Evolutionary conservation across 2,113 vertebrate species (phyloP).

Genomic region (Mustelus asterias): DNA sequence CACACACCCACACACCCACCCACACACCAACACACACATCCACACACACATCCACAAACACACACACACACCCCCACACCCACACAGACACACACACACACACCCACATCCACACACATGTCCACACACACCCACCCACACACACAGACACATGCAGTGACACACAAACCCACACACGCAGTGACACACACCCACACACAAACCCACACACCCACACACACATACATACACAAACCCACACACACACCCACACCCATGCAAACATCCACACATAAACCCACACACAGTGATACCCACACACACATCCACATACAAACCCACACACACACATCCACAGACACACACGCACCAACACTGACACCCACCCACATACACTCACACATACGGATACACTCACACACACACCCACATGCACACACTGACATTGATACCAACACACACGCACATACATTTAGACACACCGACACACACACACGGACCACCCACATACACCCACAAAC

Average conservation of each 20-base stretch:
- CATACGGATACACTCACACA: not conserved
- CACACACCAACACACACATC: not conserved
- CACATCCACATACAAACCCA: not conserved
- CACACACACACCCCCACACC: no score
- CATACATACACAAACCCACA: not conserved
- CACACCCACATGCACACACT: not conserved
- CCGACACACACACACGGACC: no score
- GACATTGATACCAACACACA: no score
- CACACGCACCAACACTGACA: no score
- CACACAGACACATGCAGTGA: not conserved
- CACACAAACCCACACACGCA: not conserved
- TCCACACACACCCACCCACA: no score
- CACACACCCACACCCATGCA: no score
- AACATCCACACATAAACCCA: no score
- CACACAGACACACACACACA: no score
- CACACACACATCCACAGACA: not conserved
- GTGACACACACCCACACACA: not conserved
- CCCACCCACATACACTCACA: not conserved
- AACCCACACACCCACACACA: not conserved
- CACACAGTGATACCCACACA: no score
- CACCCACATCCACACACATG: no score
- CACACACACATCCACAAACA: not conserved
- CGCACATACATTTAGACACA: no score
- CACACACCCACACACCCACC: not conserved
- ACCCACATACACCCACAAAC: not conserved